phyloP scores from a whole-genome alignment of 2,888 invertebrate genomes.

The Aricia artaxerxes region DNA sequence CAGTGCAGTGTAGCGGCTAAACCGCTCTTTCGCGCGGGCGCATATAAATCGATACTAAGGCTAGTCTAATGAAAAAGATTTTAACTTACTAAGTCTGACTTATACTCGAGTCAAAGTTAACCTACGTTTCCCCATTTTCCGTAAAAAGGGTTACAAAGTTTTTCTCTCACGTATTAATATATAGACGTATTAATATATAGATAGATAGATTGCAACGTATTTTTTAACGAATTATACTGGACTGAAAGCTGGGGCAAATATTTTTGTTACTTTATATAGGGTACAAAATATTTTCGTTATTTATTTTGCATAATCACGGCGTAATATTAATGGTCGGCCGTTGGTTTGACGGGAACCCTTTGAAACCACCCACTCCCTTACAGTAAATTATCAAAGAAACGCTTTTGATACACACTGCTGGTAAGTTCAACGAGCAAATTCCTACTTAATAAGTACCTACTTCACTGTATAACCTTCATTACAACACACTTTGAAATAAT shows the following conservation, averaged over 20 bases:
- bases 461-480: too few relatives aligned
- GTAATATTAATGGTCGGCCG: slow-evolving; percentile 33
- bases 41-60: too few relatives aligned
- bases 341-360: slow-evolving; percentile 36
- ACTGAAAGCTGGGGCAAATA: not conserved
- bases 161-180: too few relatives aligned
- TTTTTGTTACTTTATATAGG: not conserved
- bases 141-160: too few relatives aligned
- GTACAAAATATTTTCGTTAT: slow-evolving; percentile 16
- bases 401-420: slow-evolving; percentile 35
- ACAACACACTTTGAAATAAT: not conserved
- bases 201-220: too few relatives aligned
- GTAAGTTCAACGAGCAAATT: not conserved
- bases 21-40: too few relatives aligned
- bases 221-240: not conserved
- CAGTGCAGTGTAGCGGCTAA: too few relatives aligned
- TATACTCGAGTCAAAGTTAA: too few relatives aligned
- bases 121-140: too few relatives aligned
- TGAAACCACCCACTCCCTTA: slow-evolving; percentile 38
- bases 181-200: too few relatives aligned
- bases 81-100: too few relatives aligned
- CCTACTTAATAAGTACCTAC: not conserved
- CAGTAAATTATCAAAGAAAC: slow-evolving; percentile 38
- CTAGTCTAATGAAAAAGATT: too few relatives aligned
- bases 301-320: slow-evolving; percentile 31